Evolutionary conservation across 2,797 vertebrate genomes (phyloP).

Genomic region (Hoplostethus mediterraneus): DNA sequence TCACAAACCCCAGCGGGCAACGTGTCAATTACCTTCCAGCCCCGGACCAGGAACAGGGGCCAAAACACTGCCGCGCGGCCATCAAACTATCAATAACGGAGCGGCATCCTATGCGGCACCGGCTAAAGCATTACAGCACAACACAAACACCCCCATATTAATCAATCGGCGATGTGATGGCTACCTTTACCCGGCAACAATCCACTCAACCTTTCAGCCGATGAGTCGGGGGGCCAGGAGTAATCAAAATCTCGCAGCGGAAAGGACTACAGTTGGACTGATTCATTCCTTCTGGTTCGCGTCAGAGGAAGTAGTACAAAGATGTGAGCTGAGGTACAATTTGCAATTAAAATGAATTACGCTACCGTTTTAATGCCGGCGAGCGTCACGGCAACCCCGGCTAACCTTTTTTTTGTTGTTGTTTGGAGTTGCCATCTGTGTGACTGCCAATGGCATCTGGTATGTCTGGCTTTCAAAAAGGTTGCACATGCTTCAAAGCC

Average conservation of each 20-base stretch:
- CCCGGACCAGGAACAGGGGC: conserved; percentile 40
- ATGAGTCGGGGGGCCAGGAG: not conserved
- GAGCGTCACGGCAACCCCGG: no score
- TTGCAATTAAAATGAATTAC: not conserved
- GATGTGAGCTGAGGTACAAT: not conserved
- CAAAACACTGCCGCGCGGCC: conserved; percentile 46
- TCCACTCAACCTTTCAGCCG: conserved; percentile 13
- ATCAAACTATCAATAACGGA: conserved; percentile 66
- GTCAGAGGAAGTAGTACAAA: not conserved
- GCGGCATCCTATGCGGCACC: conserved; percentile 45
- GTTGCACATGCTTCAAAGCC: not conserved
- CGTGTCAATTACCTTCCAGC: conserved; percentile 64
- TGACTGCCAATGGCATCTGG: no score
- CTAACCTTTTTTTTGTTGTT: no score
- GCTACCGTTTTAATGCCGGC: no score
- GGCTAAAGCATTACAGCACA: conserved; percentile 39
- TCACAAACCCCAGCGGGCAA: conserved; percentile 68
- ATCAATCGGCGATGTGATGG: conserved; percentile 35
- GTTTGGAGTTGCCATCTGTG: no score
- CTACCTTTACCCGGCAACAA: conserved; percentile 34
- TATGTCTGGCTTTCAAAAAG: no score
- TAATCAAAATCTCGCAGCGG: conserved; percentile 8
- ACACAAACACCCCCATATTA: conserved; percentile 54
- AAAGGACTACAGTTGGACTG: not conserved
- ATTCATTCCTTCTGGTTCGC: not conserved